Conservation (phyloP, 2,797 vertebrate species). For the Salmo trutta region DNA sequence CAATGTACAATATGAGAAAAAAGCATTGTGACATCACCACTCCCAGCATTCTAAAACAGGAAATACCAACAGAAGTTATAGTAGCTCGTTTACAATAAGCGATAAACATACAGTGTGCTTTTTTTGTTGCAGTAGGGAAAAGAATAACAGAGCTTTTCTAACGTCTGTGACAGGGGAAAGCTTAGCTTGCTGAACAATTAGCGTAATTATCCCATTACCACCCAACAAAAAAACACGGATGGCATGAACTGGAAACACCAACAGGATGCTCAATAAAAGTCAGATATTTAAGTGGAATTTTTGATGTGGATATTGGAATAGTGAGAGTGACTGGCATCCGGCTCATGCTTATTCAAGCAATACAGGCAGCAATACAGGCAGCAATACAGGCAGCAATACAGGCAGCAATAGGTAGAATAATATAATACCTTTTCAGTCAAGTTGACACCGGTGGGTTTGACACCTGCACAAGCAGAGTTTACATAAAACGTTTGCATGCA, state of each 20-base stretch:
- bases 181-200: not conserved
- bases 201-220: not conserved
- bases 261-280: no score
- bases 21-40: not conserved
- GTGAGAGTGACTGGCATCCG: no score
- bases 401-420: no score
- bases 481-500: no score
- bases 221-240: not conserved
- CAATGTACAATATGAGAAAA: not conserved
- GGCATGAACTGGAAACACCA: no score
- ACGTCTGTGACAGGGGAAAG: not conserved
- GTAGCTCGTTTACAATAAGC: not conserved
- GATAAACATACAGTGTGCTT: not conserved
- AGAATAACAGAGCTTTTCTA: not conserved
- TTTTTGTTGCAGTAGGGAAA: not conserved
- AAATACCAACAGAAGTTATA: not conserved
- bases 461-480: not conserved
- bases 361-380: no score
- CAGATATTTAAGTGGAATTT: no score
- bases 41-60: not conserved
- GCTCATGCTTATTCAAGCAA: no score
- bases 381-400: no score
- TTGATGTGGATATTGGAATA: no score
- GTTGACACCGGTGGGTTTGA: not conserved
- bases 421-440: not conserved